Evolutionary conservation across 2,797 vertebrate species (phyloP).

Genomic region (Masticophis lateralis): DNA sequence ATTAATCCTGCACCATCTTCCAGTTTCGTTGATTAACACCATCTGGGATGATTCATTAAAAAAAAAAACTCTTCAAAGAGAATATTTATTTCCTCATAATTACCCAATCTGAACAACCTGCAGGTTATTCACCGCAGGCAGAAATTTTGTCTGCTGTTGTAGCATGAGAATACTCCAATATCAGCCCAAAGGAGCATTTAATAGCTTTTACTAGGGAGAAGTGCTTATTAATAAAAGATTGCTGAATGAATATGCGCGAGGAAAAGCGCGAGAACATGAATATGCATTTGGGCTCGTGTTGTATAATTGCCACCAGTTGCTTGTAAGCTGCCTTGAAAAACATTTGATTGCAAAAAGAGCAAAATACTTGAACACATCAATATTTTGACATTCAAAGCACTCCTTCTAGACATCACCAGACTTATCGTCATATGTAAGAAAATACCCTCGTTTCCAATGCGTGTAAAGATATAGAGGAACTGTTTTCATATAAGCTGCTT

Average conservation of each 20-base stretch:
- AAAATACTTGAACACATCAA: background rate
- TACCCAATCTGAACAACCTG: background rate
- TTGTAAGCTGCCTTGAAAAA: background rate
- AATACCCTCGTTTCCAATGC: background rate
- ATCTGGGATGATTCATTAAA: background rate
- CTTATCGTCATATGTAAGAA: background rate
- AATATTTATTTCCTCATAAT: background rate
- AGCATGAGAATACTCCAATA: background rate
- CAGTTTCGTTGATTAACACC: background rate
- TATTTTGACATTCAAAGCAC: background rate
- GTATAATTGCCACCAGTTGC: background rate
- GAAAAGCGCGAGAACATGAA: background rate
- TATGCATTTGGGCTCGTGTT: background rate
- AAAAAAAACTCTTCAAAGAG: background rate
- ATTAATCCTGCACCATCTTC: background rate
- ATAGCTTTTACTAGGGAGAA: background rate
- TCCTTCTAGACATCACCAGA: background rate
- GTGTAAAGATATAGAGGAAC: background rate
- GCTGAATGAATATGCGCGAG: background rate
- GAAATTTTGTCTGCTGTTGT: background rate
- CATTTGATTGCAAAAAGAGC: background rate
- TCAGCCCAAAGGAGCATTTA: background rate
- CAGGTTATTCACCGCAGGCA: background rate
- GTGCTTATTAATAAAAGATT: background rate
- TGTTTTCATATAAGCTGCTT: background rate